phyloP scores from a whole-genome alignment of 2,888 invertebrate genomes.

The Eurytoma californica region DNA sequence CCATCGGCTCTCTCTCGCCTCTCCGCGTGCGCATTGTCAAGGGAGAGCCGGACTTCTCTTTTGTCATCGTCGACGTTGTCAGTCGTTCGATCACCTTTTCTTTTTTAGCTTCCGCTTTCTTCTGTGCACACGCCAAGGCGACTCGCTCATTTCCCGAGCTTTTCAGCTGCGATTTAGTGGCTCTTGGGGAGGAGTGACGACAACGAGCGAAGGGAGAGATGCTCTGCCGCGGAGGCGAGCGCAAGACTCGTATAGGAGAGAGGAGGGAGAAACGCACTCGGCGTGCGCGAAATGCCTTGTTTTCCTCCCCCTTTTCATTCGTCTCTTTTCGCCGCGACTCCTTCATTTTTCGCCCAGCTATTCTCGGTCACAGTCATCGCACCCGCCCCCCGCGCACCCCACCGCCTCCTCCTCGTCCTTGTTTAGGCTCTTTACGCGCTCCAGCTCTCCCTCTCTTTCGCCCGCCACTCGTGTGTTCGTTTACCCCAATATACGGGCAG shows the following conservation, averaged over 20 bases:
- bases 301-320: slow-evolving; percentile 37
- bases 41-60: too few species aligned
- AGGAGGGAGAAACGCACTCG: neutral
- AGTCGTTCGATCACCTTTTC: too few species aligned
- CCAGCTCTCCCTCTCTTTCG: neutral
- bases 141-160: slow-evolving; percentile 3
- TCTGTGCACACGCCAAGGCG: too few species aligned
- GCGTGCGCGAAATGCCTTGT: slow-evolving; percentile 40
- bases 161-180: neutral
- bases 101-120: too few species aligned
- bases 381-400: neutral
- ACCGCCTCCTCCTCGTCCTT: slow-evolving; percentile 9
- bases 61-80: too few species aligned
- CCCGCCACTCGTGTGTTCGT: neutral
- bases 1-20: neutral
- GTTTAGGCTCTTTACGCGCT: slow-evolving; percentile 8
- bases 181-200: neutral
- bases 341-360: slow-evolving; percentile 30
- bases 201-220: slow-evolving; percentile 1
- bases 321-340: neutral
- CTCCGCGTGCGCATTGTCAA: neutral
- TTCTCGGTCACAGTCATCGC: slow-evolving; percentile 47
- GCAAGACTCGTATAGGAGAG: neutral
- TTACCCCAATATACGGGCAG: neutral
- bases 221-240: neutral